These are phyloP conservation scores for Psix sp. DNA, from an alignment of 1,140 invertebrate genomes.

Conservation along the genomic window DNA sequence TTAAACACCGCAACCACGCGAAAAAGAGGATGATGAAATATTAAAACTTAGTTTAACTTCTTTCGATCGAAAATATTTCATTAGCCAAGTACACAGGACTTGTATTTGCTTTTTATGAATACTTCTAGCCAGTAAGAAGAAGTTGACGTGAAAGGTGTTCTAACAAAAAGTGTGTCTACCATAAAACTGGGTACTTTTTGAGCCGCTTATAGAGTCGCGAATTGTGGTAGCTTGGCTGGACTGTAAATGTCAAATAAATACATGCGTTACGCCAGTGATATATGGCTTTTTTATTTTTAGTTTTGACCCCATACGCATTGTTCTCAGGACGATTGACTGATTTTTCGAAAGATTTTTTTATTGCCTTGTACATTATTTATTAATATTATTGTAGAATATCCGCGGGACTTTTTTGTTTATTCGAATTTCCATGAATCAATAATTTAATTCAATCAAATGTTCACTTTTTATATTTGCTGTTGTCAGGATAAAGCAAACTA, in stretches of 20 bases:
- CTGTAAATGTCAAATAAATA: conserved; percentile 68
- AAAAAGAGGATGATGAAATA: too few species aligned
- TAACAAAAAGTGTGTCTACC: conserved; percentile 31
- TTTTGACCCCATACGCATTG: conserved; percentile 37
- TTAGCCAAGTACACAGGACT: too few species aligned
- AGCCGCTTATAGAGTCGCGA: conserved; percentile 53
- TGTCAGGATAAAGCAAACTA: too few species aligned
- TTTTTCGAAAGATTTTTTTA: conserved; percentile 24
- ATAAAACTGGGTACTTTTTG: conserved; percentile 24
- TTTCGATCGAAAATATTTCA: too few species aligned
- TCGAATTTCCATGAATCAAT: too few species aligned
- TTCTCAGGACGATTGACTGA: conserved; percentile 10
- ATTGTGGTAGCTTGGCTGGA: conserved; percentile 57
- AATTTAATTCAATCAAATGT: too few species aligned
- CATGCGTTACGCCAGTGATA: conserved; percentile 64
- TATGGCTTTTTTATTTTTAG: conserved; percentile 49
- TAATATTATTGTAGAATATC: conserved; percentile 8
- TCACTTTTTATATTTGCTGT: too few species aligned
- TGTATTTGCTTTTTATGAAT: conserved; percentile 27
- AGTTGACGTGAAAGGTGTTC: conserved; percentile 25
- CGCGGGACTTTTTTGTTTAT: background rate
- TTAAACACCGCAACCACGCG: too few species aligned
- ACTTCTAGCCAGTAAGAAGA: conserved; percentile 25
- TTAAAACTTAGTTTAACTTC: too few species aligned
- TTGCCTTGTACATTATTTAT: conserved; percentile 1